Base-by-base conservation (phyloP, 2,797 vertebrate genomes). In the Falco naumanni region DNA sequence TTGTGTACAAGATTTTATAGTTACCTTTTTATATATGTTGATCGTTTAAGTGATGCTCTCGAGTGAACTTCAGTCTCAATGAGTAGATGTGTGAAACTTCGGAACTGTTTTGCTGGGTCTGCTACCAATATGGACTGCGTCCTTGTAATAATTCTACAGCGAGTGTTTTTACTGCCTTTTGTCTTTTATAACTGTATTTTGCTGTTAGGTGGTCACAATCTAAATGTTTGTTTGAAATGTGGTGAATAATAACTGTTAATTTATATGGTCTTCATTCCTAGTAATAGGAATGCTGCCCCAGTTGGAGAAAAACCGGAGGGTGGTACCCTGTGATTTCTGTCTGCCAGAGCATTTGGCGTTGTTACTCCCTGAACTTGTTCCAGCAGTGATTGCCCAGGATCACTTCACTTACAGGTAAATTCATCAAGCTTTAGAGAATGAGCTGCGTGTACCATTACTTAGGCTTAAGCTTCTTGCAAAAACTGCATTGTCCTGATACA, bases 1-100 rank as follows among this genome's bases (percentile, higher is more conserved):
- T 93, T 96, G 63, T 96, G 65, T 93, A 34, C 56, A 74, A 83
- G 53, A 66, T 77, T 92, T 86, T 93, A 17, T 41, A 88, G 43
- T 79, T 89, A 24, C 11, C 53, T 84, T 90, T 89, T 28, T 78
- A 3, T 69, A 22, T n/a, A 13, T n/a, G 13, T 66, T 39, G 56
- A 72, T 16, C 50, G 56, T 78, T 84, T 43, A 76, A 85, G 26
- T 79, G 76, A 51, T 93, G 34, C 39, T 80, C 41, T 80, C 0
- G 0, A 56, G 22, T 80, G 60, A 37, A 33, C 12, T 37, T 87
- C 59, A 63, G 1, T 64, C 57, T 60, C 45, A 71, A 2, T 8
- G 54, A 84, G 77, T 43, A 82, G 50, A 19, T 65, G 17, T 61
- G 53, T 86, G 65, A 79, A 76, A 89, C 29, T 65, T 63, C 25